These are phyloP conservation scores for Paelopatides confundens DNA, from an alignment of 53 echinoderm and acorn worm species.

Conservation along the genomic window DNA sequence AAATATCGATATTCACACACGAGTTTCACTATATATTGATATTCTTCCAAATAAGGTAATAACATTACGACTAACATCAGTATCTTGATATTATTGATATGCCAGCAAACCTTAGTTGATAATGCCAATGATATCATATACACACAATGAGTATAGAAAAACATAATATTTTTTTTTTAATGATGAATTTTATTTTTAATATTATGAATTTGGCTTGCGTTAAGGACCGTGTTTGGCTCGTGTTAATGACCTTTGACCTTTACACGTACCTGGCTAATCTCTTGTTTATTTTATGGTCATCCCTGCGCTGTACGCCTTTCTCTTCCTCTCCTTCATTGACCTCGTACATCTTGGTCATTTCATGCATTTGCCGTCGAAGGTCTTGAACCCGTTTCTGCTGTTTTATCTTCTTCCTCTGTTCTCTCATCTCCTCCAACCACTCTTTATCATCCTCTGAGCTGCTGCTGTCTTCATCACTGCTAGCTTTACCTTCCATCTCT, in stretches of 20 bases:
- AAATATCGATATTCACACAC: too few species aligned
- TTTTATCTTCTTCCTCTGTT: slow-evolving; percentile 67
- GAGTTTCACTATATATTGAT: too few species aligned
- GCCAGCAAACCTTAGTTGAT: too few species aligned
- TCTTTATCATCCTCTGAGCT: slow-evolving; percentile 80
- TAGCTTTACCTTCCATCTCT: slow-evolving; percentile 85
- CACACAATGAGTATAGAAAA: too few species aligned
- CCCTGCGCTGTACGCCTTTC: slow-evolving; percentile 16
- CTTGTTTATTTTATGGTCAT: slow-evolving; percentile 57
- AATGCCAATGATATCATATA: too few species aligned
- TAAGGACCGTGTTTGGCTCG: too few species aligned
- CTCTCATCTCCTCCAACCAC: slow-evolving; percentile 85
- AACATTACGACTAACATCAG: too few species aligned
- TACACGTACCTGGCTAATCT: slow-evolving; percentile 27
- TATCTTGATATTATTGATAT: too few species aligned
- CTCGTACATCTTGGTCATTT: slow-evolving; percentile 73
- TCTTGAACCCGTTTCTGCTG: not conserved
- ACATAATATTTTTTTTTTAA: too few species aligned
- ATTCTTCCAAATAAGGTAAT: too few species aligned
- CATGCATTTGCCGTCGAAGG: slow-evolving; percentile 20
- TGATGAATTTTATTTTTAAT: too few species aligned
- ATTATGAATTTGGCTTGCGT: too few species aligned
- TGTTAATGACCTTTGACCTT: not conserved
- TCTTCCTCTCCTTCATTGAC: slow-evolving; percentile 84
- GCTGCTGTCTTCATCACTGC: slow-evolving; percentile 83